Evolutionary conservation across 2,888 invertebrate species (phyloP).

Genomic region (Sminthurinus aureus): DNA sequence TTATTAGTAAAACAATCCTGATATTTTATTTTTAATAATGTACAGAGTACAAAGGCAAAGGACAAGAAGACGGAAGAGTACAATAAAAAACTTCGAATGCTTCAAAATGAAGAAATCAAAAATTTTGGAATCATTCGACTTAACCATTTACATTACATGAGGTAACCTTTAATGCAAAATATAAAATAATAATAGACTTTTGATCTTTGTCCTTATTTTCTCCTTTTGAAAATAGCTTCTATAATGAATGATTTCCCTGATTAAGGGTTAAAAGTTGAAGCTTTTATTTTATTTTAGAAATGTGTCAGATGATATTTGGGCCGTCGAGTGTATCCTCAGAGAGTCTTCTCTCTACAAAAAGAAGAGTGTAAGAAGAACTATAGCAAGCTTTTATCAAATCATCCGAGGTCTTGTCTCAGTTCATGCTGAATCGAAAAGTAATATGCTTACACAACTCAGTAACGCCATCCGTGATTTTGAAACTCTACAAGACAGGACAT

Average conservation of each 20-base stretch:
- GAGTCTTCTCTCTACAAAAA: conserved; percentile 45
- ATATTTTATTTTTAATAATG: too few relatives aligned
- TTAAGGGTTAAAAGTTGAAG: too few relatives aligned
- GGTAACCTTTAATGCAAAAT: too few relatives aligned
- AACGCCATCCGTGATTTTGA: neutral
- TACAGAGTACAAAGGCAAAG: conserved; percentile 80
- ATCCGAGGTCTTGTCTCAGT: conserved; percentile 61
- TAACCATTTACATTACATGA: conserved; percentile 50
- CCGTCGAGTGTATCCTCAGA: conserved; percentile 45
- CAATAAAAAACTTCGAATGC: conserved; percentile 73
- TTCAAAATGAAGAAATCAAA: conserved; percentile 52
- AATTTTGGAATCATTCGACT: conserved; percentile 51
- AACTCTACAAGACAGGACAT: conserved; percentile 15
- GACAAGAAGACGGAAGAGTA: conserved; percentile 86
- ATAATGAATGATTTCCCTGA: too few relatives aligned
- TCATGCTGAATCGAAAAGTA: conserved; percentile 64
- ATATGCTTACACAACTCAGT: conserved; percentile 7
- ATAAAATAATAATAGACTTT: too few relatives aligned
- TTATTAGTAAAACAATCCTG: too few relatives aligned
- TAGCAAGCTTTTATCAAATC: conserved; percentile 46
- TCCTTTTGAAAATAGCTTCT: too few relatives aligned
- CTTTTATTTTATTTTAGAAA: too few relatives aligned
- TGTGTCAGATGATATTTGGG: conserved; percentile 52
- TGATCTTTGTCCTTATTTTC: too few relatives aligned
- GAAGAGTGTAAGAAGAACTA: conserved; percentile 42